Conservation (phyloP, 2,113 vertebrate species). For the Craseonycteris thonglongyai region DNA sequence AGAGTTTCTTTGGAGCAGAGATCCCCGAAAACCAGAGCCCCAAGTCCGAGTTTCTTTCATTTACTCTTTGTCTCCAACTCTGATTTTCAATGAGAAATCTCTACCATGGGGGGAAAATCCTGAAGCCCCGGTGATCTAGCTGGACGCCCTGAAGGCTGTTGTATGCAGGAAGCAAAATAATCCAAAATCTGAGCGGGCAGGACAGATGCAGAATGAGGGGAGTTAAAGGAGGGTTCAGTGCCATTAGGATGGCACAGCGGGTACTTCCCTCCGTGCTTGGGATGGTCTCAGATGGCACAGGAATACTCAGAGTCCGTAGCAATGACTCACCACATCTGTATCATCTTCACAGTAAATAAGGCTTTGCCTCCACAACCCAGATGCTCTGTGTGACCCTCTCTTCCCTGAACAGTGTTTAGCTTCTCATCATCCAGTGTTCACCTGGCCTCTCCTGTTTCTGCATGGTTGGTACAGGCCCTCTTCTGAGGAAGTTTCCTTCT, state of each 20-base stretch:
- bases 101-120: too few relatives aligned
- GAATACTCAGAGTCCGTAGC: neutral
- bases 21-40: too few relatives aligned
- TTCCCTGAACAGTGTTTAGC: neutral
- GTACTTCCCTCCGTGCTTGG: neutral
- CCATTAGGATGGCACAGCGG: neutral
- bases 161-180: neutral
- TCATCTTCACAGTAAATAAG: neutral
- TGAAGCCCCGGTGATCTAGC: too few relatives aligned
- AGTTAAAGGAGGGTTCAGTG: neutral
- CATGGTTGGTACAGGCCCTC: neutral
- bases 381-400: neutral
- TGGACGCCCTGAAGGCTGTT: neutral
- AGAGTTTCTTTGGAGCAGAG: too few relatives aligned
- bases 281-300: neutral
- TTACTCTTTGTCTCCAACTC: too few relatives aligned
- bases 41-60: too few relatives aligned
- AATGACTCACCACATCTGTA: neutral
- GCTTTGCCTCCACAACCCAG: neutral
- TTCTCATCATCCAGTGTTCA: neutral
- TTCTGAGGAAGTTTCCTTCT: neutral
- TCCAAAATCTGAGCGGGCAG: neutral
- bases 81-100: too few relatives aligned
- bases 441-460: neutral
- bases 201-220: neutral